Evolutionary conservation across 2,113 vertebrate genomes (phyloP).

Genomic region (Calidris pygmaea): DNA sequence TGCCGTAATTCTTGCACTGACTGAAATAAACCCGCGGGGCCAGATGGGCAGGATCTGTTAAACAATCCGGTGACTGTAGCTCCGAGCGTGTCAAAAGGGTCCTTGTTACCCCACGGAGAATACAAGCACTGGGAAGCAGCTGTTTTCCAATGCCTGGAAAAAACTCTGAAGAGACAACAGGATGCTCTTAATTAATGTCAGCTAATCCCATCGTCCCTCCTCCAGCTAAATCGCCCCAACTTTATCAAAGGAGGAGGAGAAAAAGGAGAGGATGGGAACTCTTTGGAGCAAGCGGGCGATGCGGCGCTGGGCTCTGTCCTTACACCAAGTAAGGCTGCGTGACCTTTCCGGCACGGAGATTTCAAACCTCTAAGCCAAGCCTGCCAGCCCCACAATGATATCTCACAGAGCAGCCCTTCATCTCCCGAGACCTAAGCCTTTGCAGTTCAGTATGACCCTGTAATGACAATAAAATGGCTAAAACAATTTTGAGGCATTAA

Average conservation of each 20-base stretch:
- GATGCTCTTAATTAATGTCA: conserved; percentile 17
- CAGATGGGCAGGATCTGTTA: conserved; percentile 25
- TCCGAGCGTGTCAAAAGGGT: not conserved
- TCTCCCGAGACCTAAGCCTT: not conserved
- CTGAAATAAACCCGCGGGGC: not conserved
- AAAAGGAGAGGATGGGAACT: not conserved
- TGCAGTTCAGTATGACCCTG: not conserved
- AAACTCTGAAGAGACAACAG: not conserved
- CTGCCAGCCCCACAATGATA: not conserved
- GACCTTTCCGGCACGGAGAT: not conserved
- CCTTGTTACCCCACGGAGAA: not conserved
- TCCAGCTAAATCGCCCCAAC: not conserved
- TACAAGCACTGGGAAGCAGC: not conserved
- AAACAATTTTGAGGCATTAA: not conserved
- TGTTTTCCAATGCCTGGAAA: not conserved
- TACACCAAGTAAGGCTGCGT: not conserved
- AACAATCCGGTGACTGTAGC: not conserved
- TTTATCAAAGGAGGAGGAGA: not conserved
- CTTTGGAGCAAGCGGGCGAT: not conserved
- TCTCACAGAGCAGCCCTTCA: not conserved
- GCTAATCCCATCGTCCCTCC: not conserved
- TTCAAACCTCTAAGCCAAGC: not conserved
- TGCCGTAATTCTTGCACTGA: not conserved
- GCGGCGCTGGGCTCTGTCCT: not conserved
- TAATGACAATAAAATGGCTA: not conserved